Evolutionary conservation across 2,888 invertebrate genomes (phyloP), one percentile per base, ranked within the genome.

Genomic region (Lottia gigantea): DNA sequence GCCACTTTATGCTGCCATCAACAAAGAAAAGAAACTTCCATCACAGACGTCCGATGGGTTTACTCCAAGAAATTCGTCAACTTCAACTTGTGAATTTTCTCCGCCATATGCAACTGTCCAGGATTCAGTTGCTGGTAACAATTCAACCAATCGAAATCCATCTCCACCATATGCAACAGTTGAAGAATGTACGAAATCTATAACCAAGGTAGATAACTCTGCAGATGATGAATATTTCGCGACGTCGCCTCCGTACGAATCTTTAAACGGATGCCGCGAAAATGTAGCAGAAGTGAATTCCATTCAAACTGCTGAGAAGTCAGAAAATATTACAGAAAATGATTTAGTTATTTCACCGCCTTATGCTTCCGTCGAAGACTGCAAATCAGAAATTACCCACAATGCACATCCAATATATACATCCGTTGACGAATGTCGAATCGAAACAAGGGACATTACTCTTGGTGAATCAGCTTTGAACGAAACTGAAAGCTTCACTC

Each of bases 81-180:
- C 55, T 8, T 19, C 19, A 14, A 23, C 55, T 19, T 11, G 12
- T 19, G 19, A 19, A 11, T 55, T 55, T 55, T 55, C 55, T 6
- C 55, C 55, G 23, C 55, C 55, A 23, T 55, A 55, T 55, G 55
- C 55, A 55, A 55, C 55, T 2, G 55, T 55, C 19, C 55, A 14
- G 23, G 55, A 55, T 19, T n/a, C 19, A 23, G 55, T 55, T 11
- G 19, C 19, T 6, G 15, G 14, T 55, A 19, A 23, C 8, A 8
- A 11, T 55, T 55, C 23, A 55, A 19, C 19, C 11, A 23, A 23
- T 55, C 40, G 40, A 40, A 40, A 40, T 40, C 40, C 40, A 40
- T 55, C 55, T 11, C 55, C 55, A 7, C 55, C 55, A 14, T 55
- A 55, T 55, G 55, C 55, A 55, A 55, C 55, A 23, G 23, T 55